Conservation (phyloP, 1,140 invertebrate species). For the Branchinecta lynchi region DNA sequence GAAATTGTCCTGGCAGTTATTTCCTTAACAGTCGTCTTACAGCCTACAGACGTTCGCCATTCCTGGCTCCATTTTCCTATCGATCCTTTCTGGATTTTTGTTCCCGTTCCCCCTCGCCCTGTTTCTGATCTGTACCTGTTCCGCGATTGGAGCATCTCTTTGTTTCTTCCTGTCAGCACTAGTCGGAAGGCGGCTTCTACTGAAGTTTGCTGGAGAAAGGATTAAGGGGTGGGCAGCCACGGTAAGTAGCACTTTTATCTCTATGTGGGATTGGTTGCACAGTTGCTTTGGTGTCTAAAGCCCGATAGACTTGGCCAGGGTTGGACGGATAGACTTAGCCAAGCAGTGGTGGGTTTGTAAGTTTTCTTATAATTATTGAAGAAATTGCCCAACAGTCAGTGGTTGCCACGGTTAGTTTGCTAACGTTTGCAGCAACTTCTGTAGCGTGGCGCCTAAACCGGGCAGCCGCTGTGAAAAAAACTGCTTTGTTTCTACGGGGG, state of each 20-base stretch:
- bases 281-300: no score
- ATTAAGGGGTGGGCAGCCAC: constrained; percentile 67
- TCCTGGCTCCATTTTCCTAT: constrained; percentile 94
- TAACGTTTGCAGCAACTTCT: no score
- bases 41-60: constrained; percentile 99
- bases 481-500: no score
- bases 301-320: no score
- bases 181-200: constrained; percentile 65
- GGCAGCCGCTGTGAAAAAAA: no score
- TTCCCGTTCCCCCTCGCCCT: constrained; percentile 85
- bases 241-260: constrained; percentile 36
- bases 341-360: no score
- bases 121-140: constrained; percentile 83
- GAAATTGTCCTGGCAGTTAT: no score
- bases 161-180: constrained; percentile 87
- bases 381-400: no score
- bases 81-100: constrained; percentile 91
- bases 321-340: no score
- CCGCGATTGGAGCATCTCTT: constrained; percentile 82
- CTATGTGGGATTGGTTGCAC: not conserved
- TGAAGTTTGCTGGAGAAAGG: constrained; percentile 74
- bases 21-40: constrained; percentile 22
- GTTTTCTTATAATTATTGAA: no score
- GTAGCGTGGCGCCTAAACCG: no score
- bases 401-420: no score